Base-by-base conservation (phyloP, 2,888 invertebrate species). In the Anodontia alba region DNA sequence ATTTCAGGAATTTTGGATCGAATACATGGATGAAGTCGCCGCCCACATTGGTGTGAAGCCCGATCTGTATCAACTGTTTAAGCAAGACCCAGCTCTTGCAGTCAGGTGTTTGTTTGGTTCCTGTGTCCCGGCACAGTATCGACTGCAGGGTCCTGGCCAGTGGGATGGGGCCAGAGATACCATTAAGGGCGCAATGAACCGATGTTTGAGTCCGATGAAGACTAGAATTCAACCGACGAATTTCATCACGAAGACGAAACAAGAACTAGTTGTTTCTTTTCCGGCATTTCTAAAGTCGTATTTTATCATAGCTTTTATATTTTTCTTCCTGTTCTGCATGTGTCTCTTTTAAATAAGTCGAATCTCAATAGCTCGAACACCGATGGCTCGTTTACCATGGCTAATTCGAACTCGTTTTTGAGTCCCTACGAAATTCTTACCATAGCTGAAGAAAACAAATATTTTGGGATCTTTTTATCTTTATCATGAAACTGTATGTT, bases 21-120 rank as follows among this genome's bases (percentile, higher is more conserved):
- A 89, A 1, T 92, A 92, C 83, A 94, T 94, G 94, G 94, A 94
- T 81, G 90, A 91, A 29, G 84, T 94, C 10, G 93, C 93, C 1
- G 43, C 75, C 5, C 76, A 90, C 73, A 89, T 93, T 33, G 93
- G 92, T 1, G 92, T 81, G 1, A 85, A 84, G 49, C 94, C 94
- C 1, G 80, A 91, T 73, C 62, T 94, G n/a, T 72, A 75, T 57
- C 66, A 69, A 26, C 78, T 93, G 46, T 83, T 91, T 70, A 42
- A 78, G 17, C 74, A 87, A 36, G 92, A 92, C 51, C 92, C 92
- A 0, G 42, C 57, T 12, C 76, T 94, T 51, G 93, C 93, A 3
- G 20, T 92, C 5, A 82, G 92, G 1, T 94, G 93, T 76, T 87
- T 89, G 57, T 89, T 92, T 77, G 93, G 93, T 0, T 92, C 93